Conservation (phyloP, 1,140 invertebrate genomes). For the Pogonomyrmex barbatus region DNA sequence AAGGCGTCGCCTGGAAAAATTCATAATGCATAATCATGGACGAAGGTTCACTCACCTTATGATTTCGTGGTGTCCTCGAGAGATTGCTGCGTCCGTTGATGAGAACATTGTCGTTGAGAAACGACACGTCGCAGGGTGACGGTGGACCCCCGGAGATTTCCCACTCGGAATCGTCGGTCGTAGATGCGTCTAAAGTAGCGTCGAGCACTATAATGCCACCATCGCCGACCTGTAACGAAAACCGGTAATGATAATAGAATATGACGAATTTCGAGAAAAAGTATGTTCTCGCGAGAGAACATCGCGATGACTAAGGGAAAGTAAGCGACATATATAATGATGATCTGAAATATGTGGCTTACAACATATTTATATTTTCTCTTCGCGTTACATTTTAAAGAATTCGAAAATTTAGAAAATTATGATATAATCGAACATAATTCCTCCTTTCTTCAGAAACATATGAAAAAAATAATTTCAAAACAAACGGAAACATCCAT, state of each 20-base stretch:
- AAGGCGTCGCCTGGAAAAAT: constrained; percentile 8
- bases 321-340: background rate
- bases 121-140: constrained; percentile 93
- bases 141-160: constrained; percentile 89
- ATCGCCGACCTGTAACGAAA: constrained; percentile 88
- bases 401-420: background rate
- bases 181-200: constrained; percentile 87
- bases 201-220: constrained; percentile 89
- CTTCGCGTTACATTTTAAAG: background rate
- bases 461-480: background rate
- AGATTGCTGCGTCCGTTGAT: constrained; percentile 94
- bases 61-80: constrained; percentile 88
- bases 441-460: background rate
- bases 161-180: constrained; percentile 89
- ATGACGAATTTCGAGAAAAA: background rate
- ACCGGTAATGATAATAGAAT: background rate
- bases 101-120: constrained; percentile 95
- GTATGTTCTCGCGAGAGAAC: background rate
- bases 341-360: background rate
- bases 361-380: background rate
- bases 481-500: background rate
- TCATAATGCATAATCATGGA: background rate
- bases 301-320: background rate
- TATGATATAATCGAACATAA: background rate
- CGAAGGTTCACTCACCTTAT: constrained; percentile 85